Evolutionary conservation across 2,888 invertebrate genomes (phyloP).

Genomic region (Agrilus mali): DNA sequence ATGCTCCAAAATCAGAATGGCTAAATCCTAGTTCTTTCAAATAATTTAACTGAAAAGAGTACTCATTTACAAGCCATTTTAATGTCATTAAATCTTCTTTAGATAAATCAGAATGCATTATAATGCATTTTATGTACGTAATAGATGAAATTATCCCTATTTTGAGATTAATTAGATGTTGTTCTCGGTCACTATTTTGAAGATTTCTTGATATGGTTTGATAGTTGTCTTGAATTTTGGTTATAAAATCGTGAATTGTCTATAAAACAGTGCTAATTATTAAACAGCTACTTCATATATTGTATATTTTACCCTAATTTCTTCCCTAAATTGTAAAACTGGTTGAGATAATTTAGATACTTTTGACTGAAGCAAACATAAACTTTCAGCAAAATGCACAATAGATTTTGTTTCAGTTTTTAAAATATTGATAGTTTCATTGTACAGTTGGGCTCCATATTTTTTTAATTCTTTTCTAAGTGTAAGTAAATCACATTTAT

Average conservation of each 20-base stretch:
- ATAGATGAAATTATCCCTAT: constrained; percentile 21
- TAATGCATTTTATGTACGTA: constrained; percentile 20
- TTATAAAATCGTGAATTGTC: background rate
- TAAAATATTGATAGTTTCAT: constrained; percentile 92
- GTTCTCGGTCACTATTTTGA: constrained; percentile 1
- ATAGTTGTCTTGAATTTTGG: no score
- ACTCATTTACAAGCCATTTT: constrained; percentile 64
- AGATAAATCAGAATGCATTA: constrained; percentile 26
- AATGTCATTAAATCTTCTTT: constrained; percentile 40
- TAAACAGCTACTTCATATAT: background rate
- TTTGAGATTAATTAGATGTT: constrained; percentile 21
- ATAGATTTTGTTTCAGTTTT: constrained; percentile 98
- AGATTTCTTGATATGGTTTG: background rate
- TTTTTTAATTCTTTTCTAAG: constrained; percentile 82
- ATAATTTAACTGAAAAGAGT: constrained; percentile 27
- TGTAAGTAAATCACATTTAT: constrained; percentile 51
- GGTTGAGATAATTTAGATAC: constrained; percentile 72
- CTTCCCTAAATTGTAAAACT: constrained; percentile 67
- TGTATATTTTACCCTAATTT: constrained; percentile 55
- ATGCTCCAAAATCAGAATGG: constrained; percentile 18
- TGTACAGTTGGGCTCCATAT: constrained; percentile 81
- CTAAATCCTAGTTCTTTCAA: constrained; percentile 29
- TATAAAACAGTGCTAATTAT: background rate
- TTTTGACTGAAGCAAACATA: constrained; percentile 83
- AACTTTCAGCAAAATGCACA: constrained; percentile 88